Percentiles rank a stretch among this genome's conserved stretches.
phyloP scores from a whole-genome alignment of 2,113 vertebrate genomes.

The Bufo bufo region DNA sequence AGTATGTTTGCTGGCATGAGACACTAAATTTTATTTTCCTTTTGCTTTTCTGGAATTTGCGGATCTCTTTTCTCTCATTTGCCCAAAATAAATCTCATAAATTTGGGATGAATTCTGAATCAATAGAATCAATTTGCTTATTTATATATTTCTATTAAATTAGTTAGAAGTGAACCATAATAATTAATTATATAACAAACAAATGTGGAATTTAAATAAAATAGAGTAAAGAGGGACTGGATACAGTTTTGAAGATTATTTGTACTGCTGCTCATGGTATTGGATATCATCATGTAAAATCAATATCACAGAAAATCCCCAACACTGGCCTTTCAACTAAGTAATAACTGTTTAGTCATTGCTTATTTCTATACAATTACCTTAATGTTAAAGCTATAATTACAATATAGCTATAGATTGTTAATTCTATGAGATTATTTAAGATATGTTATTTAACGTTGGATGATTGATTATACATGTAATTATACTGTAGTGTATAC shows the following conservation, averaged over 20 bases:
- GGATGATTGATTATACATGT: slow-evolving; percentile 26
- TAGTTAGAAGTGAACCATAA: too few relatives aligned
- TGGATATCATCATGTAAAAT: slow-evolving; percentile 11
- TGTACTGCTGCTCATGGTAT: background rate
- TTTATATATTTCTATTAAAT: too few relatives aligned
- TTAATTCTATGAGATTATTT: slow-evolving; percentile 32
- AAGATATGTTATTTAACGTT: background rate
- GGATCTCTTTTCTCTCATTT: too few relatives aligned
- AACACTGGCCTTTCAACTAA: background rate
- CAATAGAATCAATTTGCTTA: too few relatives aligned
- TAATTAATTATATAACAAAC: background rate
- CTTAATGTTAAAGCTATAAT: slow-evolving; percentile 7
- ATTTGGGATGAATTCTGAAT: too few relatives aligned
- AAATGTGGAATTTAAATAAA: too few relatives aligned
- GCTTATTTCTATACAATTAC: slow-evolving; percentile 8
- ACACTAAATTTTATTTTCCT: too few relatives aligned
- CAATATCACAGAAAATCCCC: slow-evolving; percentile 22
- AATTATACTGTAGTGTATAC: slow-evolving; percentile 3
- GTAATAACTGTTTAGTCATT: background rate
- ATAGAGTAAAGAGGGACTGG: background rate
- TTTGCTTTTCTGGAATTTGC: too few relatives aligned
- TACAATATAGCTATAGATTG: slow-evolving; percentile 24
- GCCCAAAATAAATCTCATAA: too few relatives aligned
- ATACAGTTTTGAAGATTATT: background rate
- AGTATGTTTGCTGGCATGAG: too few relatives aligned